Evolutionary conservation across 2,888 invertebrate genomes (phyloP), one percentile per base, ranked within the genome.

Genomic region (Drosophila engyochracea): DNA sequence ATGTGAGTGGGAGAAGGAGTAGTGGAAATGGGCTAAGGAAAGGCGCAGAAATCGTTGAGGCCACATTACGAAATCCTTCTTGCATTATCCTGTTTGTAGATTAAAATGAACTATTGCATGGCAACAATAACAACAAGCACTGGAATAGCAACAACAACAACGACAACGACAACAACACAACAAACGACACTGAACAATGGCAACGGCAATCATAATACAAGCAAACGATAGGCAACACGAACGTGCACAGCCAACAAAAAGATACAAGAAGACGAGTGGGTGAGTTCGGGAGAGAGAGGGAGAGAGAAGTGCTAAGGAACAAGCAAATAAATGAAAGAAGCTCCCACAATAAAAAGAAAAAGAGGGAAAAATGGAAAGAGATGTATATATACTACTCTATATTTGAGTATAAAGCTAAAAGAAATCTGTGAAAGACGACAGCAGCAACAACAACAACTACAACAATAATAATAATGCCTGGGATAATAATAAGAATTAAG

Each of bases 401-500:
- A 69, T 52, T 59, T 25, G 68, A 49, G 55, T 39, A 69, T 22
- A 57, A 57, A 59, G 57, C 70, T 58, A 64, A 81, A 76, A 65
- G 77, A 89, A 89, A 87, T 85, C 85, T 85, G 90, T 74, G 73
- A 85, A 76, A 82, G 85, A 78, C 81, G 76, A 71, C 82, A 72
- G 66, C 52, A 70, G 64, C 60, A 68, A 53, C 49, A 63, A 53
- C 47, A 60, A 35, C 52, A 69, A 61, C 69, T 64, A 59, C 54
- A 74, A 66, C 58, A 75, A 73, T 80, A 77, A 83, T 81, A 86
- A 89, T 90, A 87, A 90, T 87, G 87, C 83, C 87, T 63, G 74
- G 83, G 91, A 88, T 90, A 88, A 88, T 90, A 88, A 89, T 89
- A 88, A 89, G 89, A 88, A 88, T 88, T 88, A 88, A 90, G 89